Percentiles rank a stretch among this genome's conserved stretches.
These are phyloP conservation scores for Latheticus oryzae DNA, from an alignment of 2,888 invertebrate genomes.

Conservation along the genomic window DNA sequence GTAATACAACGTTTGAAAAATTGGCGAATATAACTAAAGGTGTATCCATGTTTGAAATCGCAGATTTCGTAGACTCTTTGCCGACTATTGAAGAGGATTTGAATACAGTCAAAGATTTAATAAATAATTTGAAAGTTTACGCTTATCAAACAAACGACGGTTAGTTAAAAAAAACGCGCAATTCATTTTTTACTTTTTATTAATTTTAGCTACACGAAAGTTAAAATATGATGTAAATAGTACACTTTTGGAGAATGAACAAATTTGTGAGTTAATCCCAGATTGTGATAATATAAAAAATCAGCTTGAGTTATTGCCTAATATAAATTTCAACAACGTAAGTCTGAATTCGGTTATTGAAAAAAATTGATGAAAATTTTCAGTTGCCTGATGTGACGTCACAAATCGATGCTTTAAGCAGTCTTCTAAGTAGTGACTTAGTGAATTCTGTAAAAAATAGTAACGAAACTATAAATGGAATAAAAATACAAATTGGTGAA, in stretches of 20 bases:
- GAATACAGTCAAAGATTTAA: constrained; percentile 73
- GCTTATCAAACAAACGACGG: constrained; percentile 81
- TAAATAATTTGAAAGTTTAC: constrained; percentile 74
- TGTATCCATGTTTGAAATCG: constrained; percentile 79
- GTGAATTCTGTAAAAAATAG: constrained; percentile 76
- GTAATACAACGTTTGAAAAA: constrained; percentile 75
- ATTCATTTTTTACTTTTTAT: too few relatives aligned
- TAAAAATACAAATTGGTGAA: constrained; percentile 74
- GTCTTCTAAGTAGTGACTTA: too few relatives aligned
- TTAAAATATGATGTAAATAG: too few relatives aligned
- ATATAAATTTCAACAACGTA: constrained; percentile 85
- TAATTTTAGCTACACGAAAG: too few relatives aligned
- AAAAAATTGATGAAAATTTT: constrained; percentile 9
- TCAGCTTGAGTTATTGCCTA: too few relatives aligned
- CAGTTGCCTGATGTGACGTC: constrained; percentile 82
- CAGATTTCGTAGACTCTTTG: constrained; percentile 78
- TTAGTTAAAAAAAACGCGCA: too few relatives aligned
- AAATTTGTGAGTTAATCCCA: constrained; percentile 39
- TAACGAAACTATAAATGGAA: constrained; percentile 73
- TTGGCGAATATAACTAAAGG: constrained; percentile 82
- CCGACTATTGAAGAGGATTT: constrained; percentile 75
- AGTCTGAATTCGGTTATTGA: constrained; percentile 52
- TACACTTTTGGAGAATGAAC: too few relatives aligned
- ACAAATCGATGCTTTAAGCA: constrained; percentile 75
- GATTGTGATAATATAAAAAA: constrained; percentile 73